A percentile compares a stretch with the other conserved stretches of the same genome.
Conservation (phyloP, 2,113 vertebrate species). For the Illadopsis cleaveri region DNA sequence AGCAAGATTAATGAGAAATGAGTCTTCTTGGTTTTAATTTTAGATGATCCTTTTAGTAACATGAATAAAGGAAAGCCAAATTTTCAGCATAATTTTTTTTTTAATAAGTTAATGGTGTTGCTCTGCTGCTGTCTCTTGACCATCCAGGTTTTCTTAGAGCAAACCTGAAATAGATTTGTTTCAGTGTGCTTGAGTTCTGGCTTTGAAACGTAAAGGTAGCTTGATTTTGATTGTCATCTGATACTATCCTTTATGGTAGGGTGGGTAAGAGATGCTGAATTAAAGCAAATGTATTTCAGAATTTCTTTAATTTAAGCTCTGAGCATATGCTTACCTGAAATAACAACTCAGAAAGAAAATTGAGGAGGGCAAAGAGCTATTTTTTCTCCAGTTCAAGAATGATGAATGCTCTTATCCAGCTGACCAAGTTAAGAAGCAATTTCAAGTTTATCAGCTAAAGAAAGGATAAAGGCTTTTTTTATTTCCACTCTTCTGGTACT, state of each 20-base stretch:
- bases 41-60: background rate
- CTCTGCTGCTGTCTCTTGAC: background rate
- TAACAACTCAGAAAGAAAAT: background rate
- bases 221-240: background rate
- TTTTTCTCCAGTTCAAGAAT: background rate
- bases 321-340: conserved; percentile 15
- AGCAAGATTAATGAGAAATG: background rate
- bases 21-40: background rate
- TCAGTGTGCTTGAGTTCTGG: background rate
- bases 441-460: conserved; percentile 26
- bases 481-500: conserved; percentile 28
- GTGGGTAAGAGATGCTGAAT: background rate
- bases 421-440: background rate
- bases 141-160: background rate
- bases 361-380: background rate
- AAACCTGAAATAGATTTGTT: background rate
- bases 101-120: background rate
- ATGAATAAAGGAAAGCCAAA: background rate
- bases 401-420: background rate
- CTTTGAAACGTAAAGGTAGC: background rate
- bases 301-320: background rate
- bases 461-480: conserved; percentile 16
- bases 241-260: background rate
- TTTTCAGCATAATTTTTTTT: background rate
- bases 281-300: conserved; percentile 1